Conservation (phyloP, 2,888 invertebrate species). For the Eupithecia abbreviata region DNA sequence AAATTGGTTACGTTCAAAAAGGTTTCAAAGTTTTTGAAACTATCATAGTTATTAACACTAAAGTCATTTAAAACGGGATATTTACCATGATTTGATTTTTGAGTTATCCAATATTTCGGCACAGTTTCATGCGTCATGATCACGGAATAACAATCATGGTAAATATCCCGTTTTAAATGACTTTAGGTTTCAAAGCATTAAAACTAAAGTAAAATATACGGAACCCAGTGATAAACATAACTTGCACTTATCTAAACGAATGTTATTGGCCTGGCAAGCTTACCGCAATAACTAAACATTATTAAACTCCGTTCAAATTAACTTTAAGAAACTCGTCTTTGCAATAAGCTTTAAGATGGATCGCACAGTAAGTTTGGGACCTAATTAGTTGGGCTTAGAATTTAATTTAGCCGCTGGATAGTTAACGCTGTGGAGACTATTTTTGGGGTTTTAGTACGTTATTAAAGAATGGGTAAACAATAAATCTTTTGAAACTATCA, state of each 20-base stretch:
- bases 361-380: neutral
- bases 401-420: neutral
- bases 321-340: conserved; percentile 18
- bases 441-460: neutral
- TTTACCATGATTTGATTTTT: too few species aligned
- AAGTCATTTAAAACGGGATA: too few species aligned
- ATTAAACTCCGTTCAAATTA: conserved; percentile 25
- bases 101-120: too few species aligned
- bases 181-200: neutral
- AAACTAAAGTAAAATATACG: neutral
- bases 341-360: conserved; percentile 1
- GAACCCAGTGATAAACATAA: conserved; percentile 9
- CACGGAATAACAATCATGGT: too few species aligned
- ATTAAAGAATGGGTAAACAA: neutral
- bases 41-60: too few species aligned
- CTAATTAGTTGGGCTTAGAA: neutral
- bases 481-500: too few species aligned
- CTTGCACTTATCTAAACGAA: conserved; percentile 16
- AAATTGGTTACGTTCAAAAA: too few species aligned
- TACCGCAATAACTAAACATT: conserved; percentile 30
- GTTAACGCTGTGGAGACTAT: neutral
- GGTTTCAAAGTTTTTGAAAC: too few species aligned
- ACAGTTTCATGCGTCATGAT: too few species aligned
- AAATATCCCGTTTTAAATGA: too few species aligned
- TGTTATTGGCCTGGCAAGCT: conserved; percentile 25